These are phyloP conservation scores for Tetanocera ferruginea DNA, from an alignment of 2,888 invertebrate genomes.

Conservation along the genomic window DNA sequence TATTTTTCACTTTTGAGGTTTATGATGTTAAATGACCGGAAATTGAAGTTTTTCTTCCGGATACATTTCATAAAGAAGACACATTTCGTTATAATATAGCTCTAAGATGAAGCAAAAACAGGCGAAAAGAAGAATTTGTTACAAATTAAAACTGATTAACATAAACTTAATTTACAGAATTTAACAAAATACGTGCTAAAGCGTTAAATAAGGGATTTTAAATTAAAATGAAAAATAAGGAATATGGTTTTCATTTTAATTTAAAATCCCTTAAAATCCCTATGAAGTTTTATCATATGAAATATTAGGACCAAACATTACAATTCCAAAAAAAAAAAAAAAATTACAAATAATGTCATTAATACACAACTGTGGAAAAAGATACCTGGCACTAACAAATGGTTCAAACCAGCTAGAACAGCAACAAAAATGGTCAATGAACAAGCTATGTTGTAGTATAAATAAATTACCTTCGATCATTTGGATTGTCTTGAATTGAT, in stretches of 20 bases:
- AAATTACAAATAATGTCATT: too few relatives aligned
- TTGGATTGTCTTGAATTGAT: not conserved
- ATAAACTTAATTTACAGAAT: not conserved
- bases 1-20: not conserved
- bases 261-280: too few relatives aligned
- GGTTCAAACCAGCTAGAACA: not conserved
- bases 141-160: not conserved
- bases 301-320: too few relatives aligned
- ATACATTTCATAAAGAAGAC: too few relatives aligned
- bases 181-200: too few relatives aligned
- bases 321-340: too few relatives aligned
- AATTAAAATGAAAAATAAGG: too few relatives aligned
- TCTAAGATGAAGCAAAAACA: not conserved
- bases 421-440: not conserved
- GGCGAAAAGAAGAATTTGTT: not conserved
- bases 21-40: conserved; percentile 3
- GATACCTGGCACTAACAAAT: not conserved
- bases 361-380: too few relatives aligned
- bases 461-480: not conserved
- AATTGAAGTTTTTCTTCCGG: not conserved
- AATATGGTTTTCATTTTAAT: too few relatives aligned
- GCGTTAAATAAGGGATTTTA: too few relatives aligned
- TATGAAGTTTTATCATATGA: too few relatives aligned
- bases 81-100: not conserved
- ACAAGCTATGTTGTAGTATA: not conserved